phyloP scores from a whole-genome alignment of 2,113 vertebrate species.

The Lampris incognitus region DNA sequence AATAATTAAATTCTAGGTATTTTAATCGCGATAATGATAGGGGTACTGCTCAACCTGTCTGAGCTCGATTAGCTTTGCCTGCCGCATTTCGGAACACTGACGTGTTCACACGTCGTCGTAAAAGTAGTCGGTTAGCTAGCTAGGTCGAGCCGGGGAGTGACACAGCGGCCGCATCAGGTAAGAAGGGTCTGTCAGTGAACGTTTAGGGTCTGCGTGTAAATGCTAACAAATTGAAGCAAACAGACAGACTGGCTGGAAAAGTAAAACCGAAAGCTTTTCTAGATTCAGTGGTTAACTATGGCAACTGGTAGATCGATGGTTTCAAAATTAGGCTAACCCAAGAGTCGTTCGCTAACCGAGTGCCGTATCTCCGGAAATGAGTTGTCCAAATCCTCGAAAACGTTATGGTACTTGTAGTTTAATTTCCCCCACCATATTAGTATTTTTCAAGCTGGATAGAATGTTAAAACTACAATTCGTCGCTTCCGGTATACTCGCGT shows the following conservation, averaged over 20 bases:
- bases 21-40: too few species aligned
- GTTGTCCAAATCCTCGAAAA: slow-evolving; percentile 74
- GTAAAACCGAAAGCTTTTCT: fast-evolving
- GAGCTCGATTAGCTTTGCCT: slow-evolving; percentile 67
- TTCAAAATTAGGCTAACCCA: slow-evolving; percentile 46
- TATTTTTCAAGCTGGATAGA: fast-evolving
- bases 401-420: slow-evolving; percentile 78
- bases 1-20: too few species aligned
- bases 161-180: slow-evolving; percentile 83
- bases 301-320: neutral
- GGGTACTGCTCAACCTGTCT: slow-evolving; percentile 31
- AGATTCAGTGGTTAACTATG: neutral
- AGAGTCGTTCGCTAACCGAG: slow-evolving; percentile 51
- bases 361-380: slow-evolving; percentile 81
- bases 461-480: slow-evolving; percentile 59
- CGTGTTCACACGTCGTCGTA: slow-evolving; percentile 78
- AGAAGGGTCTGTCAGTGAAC: slow-evolving; percentile 55
- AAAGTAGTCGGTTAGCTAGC: slow-evolving; percentile 72
- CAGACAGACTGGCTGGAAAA: fast-evolving
- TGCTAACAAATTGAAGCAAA: neutral
- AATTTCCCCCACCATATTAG: fast-evolving
- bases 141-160: slow-evolving; percentile 80
- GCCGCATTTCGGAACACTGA: slow-evolving; percentile 76
- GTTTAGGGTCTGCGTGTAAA: slow-evolving; percentile 5
- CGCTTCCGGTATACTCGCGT: neutral